Base-by-base conservation (phyloP, 2,113 vertebrate genomes). In the Oryzias celebensis region DNA sequence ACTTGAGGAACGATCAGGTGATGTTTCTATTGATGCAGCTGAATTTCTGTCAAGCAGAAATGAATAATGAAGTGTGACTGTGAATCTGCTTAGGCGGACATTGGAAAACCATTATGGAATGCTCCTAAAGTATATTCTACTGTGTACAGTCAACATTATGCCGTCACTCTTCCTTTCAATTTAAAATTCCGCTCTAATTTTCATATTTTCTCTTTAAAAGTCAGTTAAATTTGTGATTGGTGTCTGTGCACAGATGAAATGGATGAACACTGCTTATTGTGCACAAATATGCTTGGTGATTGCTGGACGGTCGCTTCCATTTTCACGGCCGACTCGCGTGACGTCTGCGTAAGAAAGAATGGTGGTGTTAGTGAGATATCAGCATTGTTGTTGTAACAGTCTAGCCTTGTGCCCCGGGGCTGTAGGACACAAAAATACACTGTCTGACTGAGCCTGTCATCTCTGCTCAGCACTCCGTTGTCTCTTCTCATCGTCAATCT, bases 311-410 rank as follows among this genome's bases (percentile, higher is more conserved):
- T 56, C 58, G 41, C 31, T 20, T 73, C 63, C 48, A 68, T 86
- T 83, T 81, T 77, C 72, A 80, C 62, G 78, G 71, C 62, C 81
- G 79, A 80, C 57, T 80, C 71, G 72, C 23, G 46, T 65, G 72
- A 24, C 48, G 68, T 62, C 60, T 53, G 56, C 49, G 63, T 52
- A 20, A 64, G 72, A 31, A 60, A 52, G 82, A 77, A 70, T 70
- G 83, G 80, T 83, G 72, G 76, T 56, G 68, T 71, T 77, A 73
- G 80, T 81, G 81, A 84, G 82, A 89, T 75, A 78, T 82, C 60
- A 77, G 74, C 80, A 14, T 83, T 90, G 86, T 86, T 87, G 82
- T 84, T 85, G 83, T 87, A 85, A 60, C 85, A 84, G 86, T 90
- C 86, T 88, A 80, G 87, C 78, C 86, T 81, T 23, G 42, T 80